A percentile compares a stretch with the other conserved stretches of the same genome.
These are phyloP conservation scores for Mesitornis unicolor DNA, from an alignment of 2,113 vertebrate species.

Conservation along the genomic window DNA sequence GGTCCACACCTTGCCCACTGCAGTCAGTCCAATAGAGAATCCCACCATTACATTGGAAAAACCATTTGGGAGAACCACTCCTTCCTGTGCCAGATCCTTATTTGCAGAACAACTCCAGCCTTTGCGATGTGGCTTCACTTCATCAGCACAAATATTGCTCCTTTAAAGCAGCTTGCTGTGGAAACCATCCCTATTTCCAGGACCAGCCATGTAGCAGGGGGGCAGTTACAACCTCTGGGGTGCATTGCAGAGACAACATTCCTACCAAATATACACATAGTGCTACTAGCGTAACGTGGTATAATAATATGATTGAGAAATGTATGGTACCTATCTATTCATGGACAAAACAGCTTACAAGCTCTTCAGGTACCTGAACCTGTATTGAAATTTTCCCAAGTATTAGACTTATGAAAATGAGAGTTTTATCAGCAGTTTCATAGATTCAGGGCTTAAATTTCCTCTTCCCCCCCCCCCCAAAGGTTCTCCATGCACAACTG, in stretches of 20 bases:
- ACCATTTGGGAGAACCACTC: rapidly evolving
- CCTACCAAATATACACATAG: not conserved
- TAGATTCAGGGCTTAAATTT: not conserved
- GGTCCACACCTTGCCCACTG: not conserved
- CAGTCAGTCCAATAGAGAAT: not conserved
- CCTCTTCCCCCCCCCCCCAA: not conserved
- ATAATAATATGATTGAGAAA: not conserved
- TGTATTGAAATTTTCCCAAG: not conserved
- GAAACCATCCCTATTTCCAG: not conserved
- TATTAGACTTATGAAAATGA: not conserved
- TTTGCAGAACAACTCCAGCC: not conserved
- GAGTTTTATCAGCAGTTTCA: not conserved
- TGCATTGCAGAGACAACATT: rapidly evolving
- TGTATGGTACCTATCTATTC: not conserved
- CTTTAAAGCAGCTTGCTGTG: rapidly evolving
- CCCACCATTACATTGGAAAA: rapidly evolving
- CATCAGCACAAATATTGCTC: not conserved
- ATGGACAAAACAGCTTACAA: not conserved
- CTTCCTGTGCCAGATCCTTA: rapidly evolving
- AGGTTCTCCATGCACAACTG: not conserved
- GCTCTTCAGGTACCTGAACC: not conserved
- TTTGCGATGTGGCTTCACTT: rapidly evolving
- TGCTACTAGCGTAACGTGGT: rapidly evolving
- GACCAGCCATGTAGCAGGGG: rapidly evolving
- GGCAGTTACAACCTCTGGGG: not conserved